Evolutionary conservation across 1,140 invertebrate genomes (phyloP).

Genomic region (Orius laevigatus): DNA sequence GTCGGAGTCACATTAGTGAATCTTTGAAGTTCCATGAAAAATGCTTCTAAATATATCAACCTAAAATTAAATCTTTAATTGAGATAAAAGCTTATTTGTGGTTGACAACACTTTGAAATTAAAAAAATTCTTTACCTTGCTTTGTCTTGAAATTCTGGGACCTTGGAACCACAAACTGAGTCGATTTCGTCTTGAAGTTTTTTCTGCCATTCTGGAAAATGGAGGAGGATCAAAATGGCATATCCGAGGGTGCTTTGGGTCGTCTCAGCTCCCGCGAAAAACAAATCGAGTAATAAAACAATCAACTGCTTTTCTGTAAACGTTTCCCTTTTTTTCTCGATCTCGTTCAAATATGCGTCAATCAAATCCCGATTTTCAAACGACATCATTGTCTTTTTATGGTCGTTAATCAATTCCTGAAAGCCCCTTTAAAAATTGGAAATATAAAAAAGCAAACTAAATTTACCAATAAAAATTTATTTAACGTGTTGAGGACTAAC

Average conservation of each 20-base stretch:
- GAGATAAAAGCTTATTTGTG: neutral
- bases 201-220: slow-evolving; percentile 44
- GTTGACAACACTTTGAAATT: neutral
- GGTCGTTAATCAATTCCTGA: slow-evolving; percentile 37
- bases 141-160: slow-evolving; percentile 3
- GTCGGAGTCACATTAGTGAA: slow-evolving; percentile 38
- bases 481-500: slow-evolving; percentile 25
- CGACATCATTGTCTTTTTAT: slow-evolving; percentile 32
- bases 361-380: slow-evolving; percentile 45
- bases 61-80: slow-evolving; percentile 24
- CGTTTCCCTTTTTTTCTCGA: slow-evolving; percentile 17
- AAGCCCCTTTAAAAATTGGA: slow-evolving; percentile 12
- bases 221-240: slow-evolving; percentile 42
- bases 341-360: slow-evolving; percentile 46
- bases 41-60: slow-evolving; percentile 41
- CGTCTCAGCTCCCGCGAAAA: slow-evolving; percentile 53
- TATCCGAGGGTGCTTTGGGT: slow-evolving; percentile 45
- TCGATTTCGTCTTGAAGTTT: slow-evolving; percentile 52
- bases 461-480: slow-evolving; percentile 1
- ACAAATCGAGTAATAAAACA: slow-evolving; percentile 46
- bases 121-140: neutral
- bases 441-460: neutral
- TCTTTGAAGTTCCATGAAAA: slow-evolving; percentile 41
- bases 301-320: slow-evolving; percentile 42
- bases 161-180: slow-evolving; percentile 18